Evolutionary conservation across 1,140 invertebrate genomes (phyloP).

Genomic region (Platyura marginata): DNA sequence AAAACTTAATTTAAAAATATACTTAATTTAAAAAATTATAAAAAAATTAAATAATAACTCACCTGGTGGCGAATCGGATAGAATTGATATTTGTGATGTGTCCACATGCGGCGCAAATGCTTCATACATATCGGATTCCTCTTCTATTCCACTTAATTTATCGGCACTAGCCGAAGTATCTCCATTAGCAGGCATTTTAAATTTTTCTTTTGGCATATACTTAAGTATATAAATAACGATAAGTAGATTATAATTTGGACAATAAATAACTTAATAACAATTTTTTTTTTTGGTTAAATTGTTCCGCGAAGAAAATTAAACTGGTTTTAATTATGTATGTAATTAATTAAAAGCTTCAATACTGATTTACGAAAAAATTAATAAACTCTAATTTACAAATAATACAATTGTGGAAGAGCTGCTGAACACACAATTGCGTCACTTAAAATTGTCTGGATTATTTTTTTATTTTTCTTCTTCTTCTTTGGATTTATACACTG

Average conservation of each 20-base stretch:
- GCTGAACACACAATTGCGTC: no score
- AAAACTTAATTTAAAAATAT: no score
- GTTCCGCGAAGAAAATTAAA: not conserved
- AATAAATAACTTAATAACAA: not conserved
- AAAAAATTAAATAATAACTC: no score
- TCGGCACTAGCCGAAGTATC: constrained; percentile 19
- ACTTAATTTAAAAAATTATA: no score
- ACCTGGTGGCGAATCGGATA: constrained; percentile 8
- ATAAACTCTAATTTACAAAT: not conserved
- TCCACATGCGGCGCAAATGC: constrained; percentile 55
- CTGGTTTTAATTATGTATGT: not conserved
- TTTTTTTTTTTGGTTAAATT: not conserved
- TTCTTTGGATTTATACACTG: no score
- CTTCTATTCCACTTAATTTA: constrained; percentile 36
- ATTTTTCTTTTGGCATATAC: not conserved
- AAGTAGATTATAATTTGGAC: no score
- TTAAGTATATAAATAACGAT: not conserved
- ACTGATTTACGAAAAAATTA: not conserved
- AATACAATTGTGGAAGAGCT: no score
- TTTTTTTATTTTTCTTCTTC: no score
- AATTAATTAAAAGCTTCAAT: not conserved
- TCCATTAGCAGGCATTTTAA: constrained; percentile 19
- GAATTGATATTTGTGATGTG: constrained; percentile 42
- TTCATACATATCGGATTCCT: constrained; percentile 51
- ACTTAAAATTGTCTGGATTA: no score